Percentiles rank a stretch among this genome's conserved stretches.
These are phyloP conservation scores for Drosophila tristis DNA, from an alignment of 1,140 invertebrate species.

Conservation along the genomic window DNA sequence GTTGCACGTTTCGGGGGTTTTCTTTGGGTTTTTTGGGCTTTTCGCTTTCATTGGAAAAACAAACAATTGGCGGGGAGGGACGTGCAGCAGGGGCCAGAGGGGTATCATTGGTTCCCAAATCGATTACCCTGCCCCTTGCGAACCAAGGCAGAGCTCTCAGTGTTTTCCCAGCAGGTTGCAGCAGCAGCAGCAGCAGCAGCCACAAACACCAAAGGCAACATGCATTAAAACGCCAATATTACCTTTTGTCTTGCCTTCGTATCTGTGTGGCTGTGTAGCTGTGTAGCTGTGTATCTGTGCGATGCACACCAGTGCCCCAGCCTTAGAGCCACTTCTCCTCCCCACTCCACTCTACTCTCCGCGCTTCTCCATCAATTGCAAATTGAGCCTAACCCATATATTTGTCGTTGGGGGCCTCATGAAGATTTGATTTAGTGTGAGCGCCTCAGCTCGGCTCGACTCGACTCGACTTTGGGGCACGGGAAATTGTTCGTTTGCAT, in stretches of 20 bases:
- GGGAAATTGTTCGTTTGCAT: conserved; percentile 67
- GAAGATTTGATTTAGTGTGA: conserved; percentile 81
- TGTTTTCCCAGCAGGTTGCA: conserved; percentile 76
- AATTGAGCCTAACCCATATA: conserved; percentile 83
- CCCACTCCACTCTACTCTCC: background rate
- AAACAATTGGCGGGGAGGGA: conserved; percentile 41
- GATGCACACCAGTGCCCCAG: conserved; percentile 39
- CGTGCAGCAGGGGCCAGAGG: background rate
- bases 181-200: conserved; percentile 41
- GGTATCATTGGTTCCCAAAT: conserved; percentile 56
- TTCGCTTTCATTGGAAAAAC: conserved; percentile 66
- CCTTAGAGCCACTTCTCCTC: conserved; percentile 9
- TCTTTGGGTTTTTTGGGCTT: conserved; percentile 32
- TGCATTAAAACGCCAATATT: conserved; percentile 65
- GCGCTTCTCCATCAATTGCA: conserved; percentile 25
- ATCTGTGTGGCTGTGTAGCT: conserved; percentile 46
- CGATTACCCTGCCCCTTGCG: conserved; percentile 57
- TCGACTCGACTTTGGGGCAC: background rate
- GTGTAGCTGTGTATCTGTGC: conserved; percentile 2
- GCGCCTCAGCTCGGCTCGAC: conserved; percentile 8
- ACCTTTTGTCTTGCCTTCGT: conserved; percentile 60
- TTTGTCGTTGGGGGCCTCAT: conserved; percentile 72
- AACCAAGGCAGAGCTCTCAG: conserved; percentile 63
- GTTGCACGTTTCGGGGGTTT: conserved; percentile 55
- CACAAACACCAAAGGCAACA: conserved; percentile 69